phyloP scores from a whole-genome alignment of 2,113 vertebrate species.

The Bagarius yarrelli region DNA sequence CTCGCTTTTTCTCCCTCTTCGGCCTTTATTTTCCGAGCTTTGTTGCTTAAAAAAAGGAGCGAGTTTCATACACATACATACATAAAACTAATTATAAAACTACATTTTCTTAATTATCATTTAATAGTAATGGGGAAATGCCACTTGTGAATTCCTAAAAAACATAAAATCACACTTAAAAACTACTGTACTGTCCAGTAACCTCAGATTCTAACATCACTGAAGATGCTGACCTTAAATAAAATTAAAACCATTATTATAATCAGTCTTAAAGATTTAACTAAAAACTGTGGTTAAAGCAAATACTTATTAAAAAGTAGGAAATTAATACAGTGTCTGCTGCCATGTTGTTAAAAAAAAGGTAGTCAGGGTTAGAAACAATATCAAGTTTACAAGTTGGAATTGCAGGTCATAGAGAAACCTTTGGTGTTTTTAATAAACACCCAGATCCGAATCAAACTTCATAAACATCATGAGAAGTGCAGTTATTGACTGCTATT shows the following conservation, averaged over 20 bases:
- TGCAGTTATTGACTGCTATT: neutral
- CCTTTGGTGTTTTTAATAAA: neutral
- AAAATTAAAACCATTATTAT: neutral
- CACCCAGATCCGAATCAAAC: neutral
- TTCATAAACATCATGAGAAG: neutral
- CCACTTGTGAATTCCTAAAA: neutral
- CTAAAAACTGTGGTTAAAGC: neutral
- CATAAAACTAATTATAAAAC: no score
- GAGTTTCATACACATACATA: no score
- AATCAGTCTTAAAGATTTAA: neutral
- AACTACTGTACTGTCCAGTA: neutral
- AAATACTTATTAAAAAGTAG: neutral
- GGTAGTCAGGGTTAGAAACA: neutral
- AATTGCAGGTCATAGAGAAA: neutral
- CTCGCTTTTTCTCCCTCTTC: no score
- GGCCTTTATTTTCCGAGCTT: no score
- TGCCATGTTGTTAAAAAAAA: neutral
- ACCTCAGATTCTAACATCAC: neutral
- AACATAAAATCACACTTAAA: no score
- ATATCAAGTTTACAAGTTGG: neutral
- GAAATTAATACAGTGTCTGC: neutral
- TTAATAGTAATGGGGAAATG: neutral
- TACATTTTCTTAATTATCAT: no score
- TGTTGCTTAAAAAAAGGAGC: no score
- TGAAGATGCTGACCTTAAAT: neutral